A percentile compares a stretch with the other conserved stretches of the same genome.
phyloP scores from a whole-genome alignment of 2,113 vertebrate species.

The Oncorhynchus masou region DNA sequence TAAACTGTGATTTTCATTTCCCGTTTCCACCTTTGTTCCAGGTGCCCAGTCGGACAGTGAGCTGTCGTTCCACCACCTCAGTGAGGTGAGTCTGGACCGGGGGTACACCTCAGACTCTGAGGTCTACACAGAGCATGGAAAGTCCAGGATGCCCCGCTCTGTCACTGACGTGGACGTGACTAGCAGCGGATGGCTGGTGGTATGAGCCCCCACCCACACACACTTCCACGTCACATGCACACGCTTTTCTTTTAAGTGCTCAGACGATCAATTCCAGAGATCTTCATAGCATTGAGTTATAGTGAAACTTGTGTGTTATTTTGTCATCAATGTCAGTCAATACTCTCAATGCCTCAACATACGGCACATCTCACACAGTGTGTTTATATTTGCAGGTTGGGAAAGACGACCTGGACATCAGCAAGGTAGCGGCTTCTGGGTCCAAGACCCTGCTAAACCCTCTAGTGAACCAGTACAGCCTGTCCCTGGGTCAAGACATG shows the following conservation, averaged over 20 bases:
- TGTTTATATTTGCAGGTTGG: slow-evolving; percentile 78
- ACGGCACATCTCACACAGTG: slow-evolving; percentile 32
- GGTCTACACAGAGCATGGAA: slow-evolving; percentile 90
- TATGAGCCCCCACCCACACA: slow-evolving; percentile 59
- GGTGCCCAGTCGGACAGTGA: slow-evolving; percentile 94
- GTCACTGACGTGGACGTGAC: slow-evolving; percentile 89
- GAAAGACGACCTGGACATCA: slow-evolving; percentile 88
- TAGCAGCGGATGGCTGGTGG: slow-evolving; percentile 95
- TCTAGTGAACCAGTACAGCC: slow-evolving; percentile 94
- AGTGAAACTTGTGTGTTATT: no score
- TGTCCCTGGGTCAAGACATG: slow-evolving; percentile 93
- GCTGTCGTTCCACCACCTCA: slow-evolving; percentile 85
- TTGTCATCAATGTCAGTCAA: slow-evolving; percentile 59
- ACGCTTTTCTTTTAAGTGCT: neutral
- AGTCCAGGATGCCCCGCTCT: slow-evolving; percentile 87
- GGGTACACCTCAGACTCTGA: slow-evolving; percentile 96
- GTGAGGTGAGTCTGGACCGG: slow-evolving; percentile 83
- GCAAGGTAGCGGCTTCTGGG: slow-evolving; percentile 80
- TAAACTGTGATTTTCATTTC: neutral
- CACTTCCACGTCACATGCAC: neutral
- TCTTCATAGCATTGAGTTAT: no score
- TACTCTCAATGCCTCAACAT: slow-evolving; percentile 80
- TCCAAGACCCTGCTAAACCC: slow-evolving; percentile 76
- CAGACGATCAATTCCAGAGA: no score
- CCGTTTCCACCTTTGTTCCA: slow-evolving; percentile 42